Evolutionary conservation across 2,888 invertebrate genomes (phyloP), one percentile per base, ranked within the genome.

Genomic region (Petrolisthes manimaculis): DNA sequence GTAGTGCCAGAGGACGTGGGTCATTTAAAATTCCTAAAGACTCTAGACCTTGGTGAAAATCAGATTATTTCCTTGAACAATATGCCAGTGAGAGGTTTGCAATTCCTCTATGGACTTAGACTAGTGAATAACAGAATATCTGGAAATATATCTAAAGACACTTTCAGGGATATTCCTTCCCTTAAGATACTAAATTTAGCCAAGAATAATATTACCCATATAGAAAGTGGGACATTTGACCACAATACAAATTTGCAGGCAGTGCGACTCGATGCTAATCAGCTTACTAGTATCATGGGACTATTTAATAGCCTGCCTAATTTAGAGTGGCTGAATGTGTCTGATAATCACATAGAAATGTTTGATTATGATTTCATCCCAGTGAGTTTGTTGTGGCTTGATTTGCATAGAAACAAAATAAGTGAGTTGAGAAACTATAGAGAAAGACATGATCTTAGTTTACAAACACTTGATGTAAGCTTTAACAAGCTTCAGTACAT

Each of bases 301-400:
- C 94, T 97, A 91, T 97, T 97, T 93, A 95, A 95, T 61, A 96
- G 96, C 93, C 94, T 97, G 91, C 96, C 96, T 84, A 96, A 96
- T 93, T 94, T 97, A 91, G 95, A 96, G 91, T 96, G 96, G 96
- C 94, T 97, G 89, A 97, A 97, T 93, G 96, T 97, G 92, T 97
- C 96, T 92, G 96, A 96, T 93, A 97, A 97, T 94, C 95, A 95
- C 92, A 94, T 97, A 91, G 95, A 95, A 93, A 95, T 95, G 95
- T 96, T 97, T 93, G 96, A 97, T 93, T 97, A 97, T 93, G 96
- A 96, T 87, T 95, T 96, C 93, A 96, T 97, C 93, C 97, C 97
- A 90, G 97, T 97, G 91, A 96, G 96, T 92, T 94, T 97, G 92
- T 96, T 96, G 93, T 96, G 96, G 96, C 94, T 97, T 92, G 97